Conservation (phyloP, 1,140 invertebrate species). For the Ostrea edulis region DNA sequence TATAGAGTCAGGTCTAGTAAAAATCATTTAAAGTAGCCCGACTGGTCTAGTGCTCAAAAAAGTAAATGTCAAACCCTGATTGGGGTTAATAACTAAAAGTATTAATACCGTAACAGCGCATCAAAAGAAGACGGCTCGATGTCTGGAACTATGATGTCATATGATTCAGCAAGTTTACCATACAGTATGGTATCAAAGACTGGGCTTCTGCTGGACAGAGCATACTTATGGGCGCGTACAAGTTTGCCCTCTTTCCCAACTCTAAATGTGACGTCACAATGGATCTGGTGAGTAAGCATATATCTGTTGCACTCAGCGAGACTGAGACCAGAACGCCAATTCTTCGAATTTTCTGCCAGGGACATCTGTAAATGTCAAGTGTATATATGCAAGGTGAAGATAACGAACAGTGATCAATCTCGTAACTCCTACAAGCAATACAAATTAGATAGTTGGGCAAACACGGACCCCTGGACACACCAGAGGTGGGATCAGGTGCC, state of each 20-base stretch:
- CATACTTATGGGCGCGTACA: conserved; percentile 89
- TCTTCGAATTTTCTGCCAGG: not conserved
- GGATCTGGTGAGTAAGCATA: conserved; percentile 59
- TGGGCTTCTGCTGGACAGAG: conserved; percentile 88
- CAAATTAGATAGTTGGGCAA: too few relatives aligned
- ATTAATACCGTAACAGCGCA: conserved; percentile 20
- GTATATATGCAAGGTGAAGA: too few relatives aligned
- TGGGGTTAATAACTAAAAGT: not conserved
- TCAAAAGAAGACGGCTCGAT: conserved; percentile 43
- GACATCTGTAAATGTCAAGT: not conserved
- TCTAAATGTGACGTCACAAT: conserved; percentile 62
- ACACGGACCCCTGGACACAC: too few relatives aligned
- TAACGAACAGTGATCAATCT: too few relatives aligned
- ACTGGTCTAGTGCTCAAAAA: too few relatives aligned
- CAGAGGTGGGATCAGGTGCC: too few relatives aligned
- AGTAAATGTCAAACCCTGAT: too few relatives aligned
- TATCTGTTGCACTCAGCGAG: conserved; percentile 54
- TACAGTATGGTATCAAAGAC: conserved; percentile 93
- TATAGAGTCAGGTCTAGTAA: too few relatives aligned
- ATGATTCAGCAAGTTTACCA: conserved; percentile 49
- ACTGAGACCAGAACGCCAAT: not conserved
- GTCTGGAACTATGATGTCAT: conserved; percentile 34
- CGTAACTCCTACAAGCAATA: too few relatives aligned
- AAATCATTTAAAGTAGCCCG: too few relatives aligned
- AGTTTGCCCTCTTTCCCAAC: conserved; percentile 73